phyloP scores from a whole-genome alignment of 1,140 invertebrate genomes.

The Paralvinella palmiformis region DNA sequence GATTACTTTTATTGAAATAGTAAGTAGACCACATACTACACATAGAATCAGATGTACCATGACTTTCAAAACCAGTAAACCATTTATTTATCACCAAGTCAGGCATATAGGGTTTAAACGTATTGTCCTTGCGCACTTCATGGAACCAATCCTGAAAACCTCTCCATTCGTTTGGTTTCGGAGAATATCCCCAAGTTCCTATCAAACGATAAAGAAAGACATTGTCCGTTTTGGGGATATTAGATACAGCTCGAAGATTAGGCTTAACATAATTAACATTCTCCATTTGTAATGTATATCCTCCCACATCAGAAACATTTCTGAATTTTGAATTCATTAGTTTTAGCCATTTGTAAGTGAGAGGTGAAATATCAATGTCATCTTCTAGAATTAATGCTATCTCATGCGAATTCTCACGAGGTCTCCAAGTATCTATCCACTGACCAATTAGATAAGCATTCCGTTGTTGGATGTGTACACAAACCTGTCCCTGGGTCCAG shows the following conservation, averaged over 20 bases:
- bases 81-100: background rate
- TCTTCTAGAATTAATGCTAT: conserved; percentile 39
- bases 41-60: conserved; percentile 15
- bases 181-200: conserved; percentile 16
- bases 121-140: too few species aligned
- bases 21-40: conserved; percentile 22
- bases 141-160: conserved; percentile 14
- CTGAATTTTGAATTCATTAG: conserved; percentile 4
- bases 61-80: background rate
- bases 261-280: conserved; percentile 5
- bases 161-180: conserved; percentile 11
- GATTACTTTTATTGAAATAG: too few species aligned
- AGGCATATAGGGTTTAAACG: too few species aligned
- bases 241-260: background rate
- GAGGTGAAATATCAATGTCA: conserved; percentile 33
- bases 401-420: conserved; percentile 24
- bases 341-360: conserved; percentile 33
- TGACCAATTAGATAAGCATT: conserved; percentile 37
- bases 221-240: conserved; percentile 4
- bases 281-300: conserved; percentile 12
- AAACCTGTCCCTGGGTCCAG: conserved; percentile 22
- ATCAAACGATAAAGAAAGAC: conserved; percentile 12
- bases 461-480: conserved; percentile 26
- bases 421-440: conserved; percentile 37
- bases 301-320: conserved; percentile 12